phyloP scores from a whole-genome alignment of 2,113 vertebrate genomes.

The Fregata magnificens region DNA sequence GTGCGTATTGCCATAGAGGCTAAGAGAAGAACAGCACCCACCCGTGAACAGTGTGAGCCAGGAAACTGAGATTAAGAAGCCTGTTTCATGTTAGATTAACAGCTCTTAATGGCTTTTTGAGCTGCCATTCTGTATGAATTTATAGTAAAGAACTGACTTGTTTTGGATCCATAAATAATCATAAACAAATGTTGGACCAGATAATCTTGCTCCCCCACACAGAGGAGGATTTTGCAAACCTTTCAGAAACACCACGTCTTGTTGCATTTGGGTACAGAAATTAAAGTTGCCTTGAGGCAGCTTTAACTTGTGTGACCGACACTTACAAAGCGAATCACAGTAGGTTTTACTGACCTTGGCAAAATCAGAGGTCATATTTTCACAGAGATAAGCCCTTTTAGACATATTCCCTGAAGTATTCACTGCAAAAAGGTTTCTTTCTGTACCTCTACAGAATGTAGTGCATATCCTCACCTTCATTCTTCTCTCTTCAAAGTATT shows the following conservation, averaged over 20 bases:
- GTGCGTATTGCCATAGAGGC: fast-evolving
- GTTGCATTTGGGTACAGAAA: slow-evolving; percentile 35
- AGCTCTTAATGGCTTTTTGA: not conserved
- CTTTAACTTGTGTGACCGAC: slow-evolving; percentile 34
- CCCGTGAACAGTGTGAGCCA: not conserved
- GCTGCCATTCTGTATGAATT: not conserved
- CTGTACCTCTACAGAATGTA: slow-evolving; percentile 37
- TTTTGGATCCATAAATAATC: slow-evolving; percentile 41
- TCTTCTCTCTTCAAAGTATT: slow-evolving; percentile 24
- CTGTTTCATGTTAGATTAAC: not conserved
- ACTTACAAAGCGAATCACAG: slow-evolving; percentile 28
- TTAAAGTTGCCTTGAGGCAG: slow-evolving; percentile 54
- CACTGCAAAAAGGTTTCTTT: slow-evolving; percentile 59
- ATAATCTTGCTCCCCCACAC: slow-evolving; percentile 19
- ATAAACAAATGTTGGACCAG: slow-evolving; percentile 46
- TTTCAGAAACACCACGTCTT: slow-evolving; percentile 47
- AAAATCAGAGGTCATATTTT: slow-evolving; percentile 58
- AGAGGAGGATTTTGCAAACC: slow-evolving; percentile 29
- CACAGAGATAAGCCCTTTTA: slow-evolving; percentile 31
- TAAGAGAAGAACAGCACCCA: not conserved
- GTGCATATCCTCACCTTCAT: slow-evolving; percentile 53
- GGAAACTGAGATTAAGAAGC: not conserved
- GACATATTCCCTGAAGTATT: slow-evolving; percentile 24
- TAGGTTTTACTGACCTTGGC: slow-evolving; percentile 57
- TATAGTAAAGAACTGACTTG: not conserved